Conservation (phyloP, 2,888 invertebrate species). For the Ferdinandea cuprea region DNA sequence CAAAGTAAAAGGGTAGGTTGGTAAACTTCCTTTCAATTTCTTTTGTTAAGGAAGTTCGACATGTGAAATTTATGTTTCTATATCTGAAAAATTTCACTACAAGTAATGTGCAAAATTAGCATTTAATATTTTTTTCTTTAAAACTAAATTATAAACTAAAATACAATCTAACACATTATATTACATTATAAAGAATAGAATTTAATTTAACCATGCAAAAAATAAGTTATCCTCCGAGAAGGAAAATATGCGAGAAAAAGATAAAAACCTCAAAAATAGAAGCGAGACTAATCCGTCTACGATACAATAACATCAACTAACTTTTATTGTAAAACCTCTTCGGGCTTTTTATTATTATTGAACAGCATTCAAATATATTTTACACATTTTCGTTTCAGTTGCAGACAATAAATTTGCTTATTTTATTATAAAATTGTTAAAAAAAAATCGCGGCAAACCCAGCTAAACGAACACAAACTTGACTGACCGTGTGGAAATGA, state of each 20-base stretch:
- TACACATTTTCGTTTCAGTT: constrained; percentile 33
- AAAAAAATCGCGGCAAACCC: constrained; percentile 61
- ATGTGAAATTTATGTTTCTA: constrained; percentile 1
- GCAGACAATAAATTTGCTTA: constrained; percentile 42
- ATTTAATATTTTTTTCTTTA: background rate
- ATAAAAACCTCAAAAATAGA: constrained; percentile 40
- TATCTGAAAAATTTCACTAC: background rate
- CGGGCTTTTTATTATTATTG: constrained; percentile 15
- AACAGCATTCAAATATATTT: constrained; percentile 15
- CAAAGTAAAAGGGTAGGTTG: background rate
- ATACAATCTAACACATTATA: background rate
- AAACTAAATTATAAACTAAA: background rate
- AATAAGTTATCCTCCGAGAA: constrained; percentile 8
- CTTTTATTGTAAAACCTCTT: constrained; percentile 9
- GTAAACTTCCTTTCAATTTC: background rate
- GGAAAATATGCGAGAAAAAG: constrained; percentile 12
- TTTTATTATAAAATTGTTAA: constrained; percentile 40
- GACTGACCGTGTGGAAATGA: constrained; percentile 58
- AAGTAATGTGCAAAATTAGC: background rate
- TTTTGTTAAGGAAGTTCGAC: background rate
- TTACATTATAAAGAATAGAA: constrained; percentile 3
- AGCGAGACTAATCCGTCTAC: constrained; percentile 8
- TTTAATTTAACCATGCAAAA: constrained; percentile 13
- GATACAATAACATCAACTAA: constrained; percentile 52
- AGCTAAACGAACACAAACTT: constrained; percentile 59